Percentiles rank a stretch among this genome's conserved stretches.
These are phyloP conservation scores for Micropoecilia bifurca DNA, from an alignment of 2,797 vertebrate species.

Conservation along the genomic window DNA sequence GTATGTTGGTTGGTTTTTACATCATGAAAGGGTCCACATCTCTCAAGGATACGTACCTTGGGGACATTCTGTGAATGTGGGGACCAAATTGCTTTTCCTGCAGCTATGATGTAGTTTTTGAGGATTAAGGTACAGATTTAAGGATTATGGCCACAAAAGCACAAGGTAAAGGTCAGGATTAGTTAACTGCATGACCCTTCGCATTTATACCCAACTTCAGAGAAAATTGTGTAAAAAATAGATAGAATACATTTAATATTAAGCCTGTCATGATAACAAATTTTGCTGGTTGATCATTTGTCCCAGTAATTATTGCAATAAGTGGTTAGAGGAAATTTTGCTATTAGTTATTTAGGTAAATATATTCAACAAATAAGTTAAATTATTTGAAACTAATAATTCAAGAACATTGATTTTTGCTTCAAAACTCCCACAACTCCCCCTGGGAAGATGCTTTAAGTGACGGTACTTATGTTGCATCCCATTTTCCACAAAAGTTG, in stretches of 20 bases:
- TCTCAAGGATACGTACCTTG: background rate
- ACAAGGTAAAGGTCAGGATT: background rate
- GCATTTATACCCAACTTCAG: background rate
- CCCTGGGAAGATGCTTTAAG: background rate
- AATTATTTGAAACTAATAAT: background rate
- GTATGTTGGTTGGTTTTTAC: background rate
- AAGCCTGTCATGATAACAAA: too few relatives aligned
- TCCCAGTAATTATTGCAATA: too few relatives aligned
- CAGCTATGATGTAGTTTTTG: background rate
- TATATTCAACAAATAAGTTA: background rate
- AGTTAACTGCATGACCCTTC: background rate
- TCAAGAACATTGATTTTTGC: background rate
- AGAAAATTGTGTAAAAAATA: background rate
- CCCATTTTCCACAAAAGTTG: background rate
- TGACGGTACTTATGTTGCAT: background rate
- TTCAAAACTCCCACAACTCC: background rate
- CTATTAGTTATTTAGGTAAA: background rate
- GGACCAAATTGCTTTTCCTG: background rate
- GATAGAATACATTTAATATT: background rate
- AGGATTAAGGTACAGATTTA: background rate
- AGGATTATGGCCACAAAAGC: background rate
- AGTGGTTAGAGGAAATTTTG: background rate
- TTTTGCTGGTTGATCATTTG: too few relatives aligned
- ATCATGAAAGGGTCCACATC: background rate
- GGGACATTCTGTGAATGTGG: background rate